Evolutionary conservation across 2,113 vertebrate species (phyloP).

Genomic region (Cryptotis parvus): DNA sequence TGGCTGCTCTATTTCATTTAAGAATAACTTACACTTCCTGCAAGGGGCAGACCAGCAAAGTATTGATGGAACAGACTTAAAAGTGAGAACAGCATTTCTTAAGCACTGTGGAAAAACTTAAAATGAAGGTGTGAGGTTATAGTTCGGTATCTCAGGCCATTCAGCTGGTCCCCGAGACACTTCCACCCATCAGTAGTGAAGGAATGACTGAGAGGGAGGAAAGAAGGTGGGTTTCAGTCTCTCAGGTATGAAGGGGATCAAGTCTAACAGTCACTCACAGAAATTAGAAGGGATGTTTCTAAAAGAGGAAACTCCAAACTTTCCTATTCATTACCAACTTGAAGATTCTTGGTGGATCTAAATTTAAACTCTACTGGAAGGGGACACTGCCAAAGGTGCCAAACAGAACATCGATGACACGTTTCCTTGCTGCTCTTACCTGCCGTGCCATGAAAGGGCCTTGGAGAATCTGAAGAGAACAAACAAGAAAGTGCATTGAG

Average conservation of each 20-base stretch:
- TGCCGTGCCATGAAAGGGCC: not conserved
- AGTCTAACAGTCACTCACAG: not conserved
- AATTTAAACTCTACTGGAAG: constrained; percentile 40
- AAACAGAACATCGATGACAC: not conserved
- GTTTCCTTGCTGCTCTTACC: not conserved
- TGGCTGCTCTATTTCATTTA: not conserved
- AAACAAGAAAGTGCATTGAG: not conserved
- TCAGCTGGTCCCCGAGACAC: not conserved
- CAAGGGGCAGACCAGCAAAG: not conserved
- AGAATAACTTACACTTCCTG: not conserved
- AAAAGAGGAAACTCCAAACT: not conserved
- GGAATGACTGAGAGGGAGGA: not conserved
- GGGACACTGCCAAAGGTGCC: constrained; percentile 12
- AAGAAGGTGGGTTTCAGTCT: not conserved
- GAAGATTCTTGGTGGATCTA: constrained; percentile 25
- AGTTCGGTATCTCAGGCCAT: no score
- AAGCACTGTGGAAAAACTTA: constrained; percentile 39
- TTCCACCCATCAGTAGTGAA: not conserved
- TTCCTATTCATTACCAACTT: not conserved
- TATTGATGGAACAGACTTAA: not conserved
- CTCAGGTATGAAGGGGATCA: not conserved
- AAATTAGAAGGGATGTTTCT: constrained; percentile 22
- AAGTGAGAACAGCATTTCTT: not conserved
- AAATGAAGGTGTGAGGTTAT: not conserved
- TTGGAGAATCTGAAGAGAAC: not conserved